These are phyloP conservation scores for Sycobia sp. DNA, from an alignment of 1,140 invertebrate species.

Conservation along the genomic window DNA sequence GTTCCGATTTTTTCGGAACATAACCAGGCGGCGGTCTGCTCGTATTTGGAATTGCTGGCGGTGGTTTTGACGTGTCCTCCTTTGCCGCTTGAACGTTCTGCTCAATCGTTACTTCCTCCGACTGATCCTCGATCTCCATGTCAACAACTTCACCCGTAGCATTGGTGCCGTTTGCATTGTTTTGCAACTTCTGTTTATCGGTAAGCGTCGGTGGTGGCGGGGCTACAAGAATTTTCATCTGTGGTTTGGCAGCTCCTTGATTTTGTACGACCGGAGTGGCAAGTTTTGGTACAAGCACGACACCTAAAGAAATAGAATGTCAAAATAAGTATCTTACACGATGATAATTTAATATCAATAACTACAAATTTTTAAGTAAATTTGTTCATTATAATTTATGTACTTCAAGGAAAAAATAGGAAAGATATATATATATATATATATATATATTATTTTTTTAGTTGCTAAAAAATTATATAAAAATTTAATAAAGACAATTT, in stretches of 20 bases:
- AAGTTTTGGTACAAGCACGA: conserved; percentile 65
- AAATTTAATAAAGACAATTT: too few relatives aligned
- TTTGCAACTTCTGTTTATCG: conserved; percentile 46
- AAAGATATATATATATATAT: too few relatives aligned
- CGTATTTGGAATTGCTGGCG: conserved; percentile 18
- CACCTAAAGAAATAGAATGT: conserved; percentile 28
- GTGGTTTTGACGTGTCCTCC: conserved; percentile 23
- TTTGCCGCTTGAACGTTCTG: conserved; percentile 43
- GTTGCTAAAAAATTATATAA: too few relatives aligned
- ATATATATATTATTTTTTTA: too few relatives aligned
- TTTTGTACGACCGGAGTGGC: conserved; percentile 53
- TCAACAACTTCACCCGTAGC: conserved; percentile 51
- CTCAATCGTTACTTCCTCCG: conserved; percentile 54
- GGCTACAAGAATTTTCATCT: conserved; percentile 56
- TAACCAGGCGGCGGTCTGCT: conserved; percentile 30
- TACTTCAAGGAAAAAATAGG: too few relatives aligned
- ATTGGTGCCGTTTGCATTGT: too few relatives aligned
- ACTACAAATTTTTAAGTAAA: too few relatives aligned
- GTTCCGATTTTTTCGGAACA: conserved; percentile 24
- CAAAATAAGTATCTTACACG: too few relatives aligned
- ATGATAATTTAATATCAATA: too few relatives aligned
- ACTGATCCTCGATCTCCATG: conserved; percentile 62
- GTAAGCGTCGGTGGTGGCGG: conserved; percentile 53
- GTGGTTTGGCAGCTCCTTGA: conserved; percentile 20
- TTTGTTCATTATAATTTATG: too few relatives aligned